Evolutionary conservation across 1,140 invertebrate genomes (phyloP), one percentile per base, ranked within the genome.

Genomic region (Fopius arisanus): DNA sequence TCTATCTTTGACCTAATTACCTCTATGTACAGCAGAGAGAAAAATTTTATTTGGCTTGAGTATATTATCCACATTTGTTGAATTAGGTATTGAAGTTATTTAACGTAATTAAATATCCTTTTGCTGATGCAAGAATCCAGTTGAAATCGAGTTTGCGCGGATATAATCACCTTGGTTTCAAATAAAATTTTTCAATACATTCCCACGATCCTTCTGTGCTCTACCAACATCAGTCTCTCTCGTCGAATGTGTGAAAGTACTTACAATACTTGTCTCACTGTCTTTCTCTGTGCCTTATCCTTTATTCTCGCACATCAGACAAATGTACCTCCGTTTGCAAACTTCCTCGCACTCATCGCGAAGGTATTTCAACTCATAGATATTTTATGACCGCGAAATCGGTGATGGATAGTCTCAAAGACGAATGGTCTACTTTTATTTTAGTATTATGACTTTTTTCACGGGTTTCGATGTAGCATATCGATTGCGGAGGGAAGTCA

Each of bases 1-100:
- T 59, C 54, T 59, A 59, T 59, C 54, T 59, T 28, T 59, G 54
- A 59, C 54, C 54, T 59, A 28, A 59, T 28, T 59, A 59, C 14
- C 23, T 37, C 33, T 37, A 37, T 59, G 54, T 59, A 26, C 23
- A 26, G 19, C 10, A 26, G 12, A 12, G 19, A 28, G 19, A 19
- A 59, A 59, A 59, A 59, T 59, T 59, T 59, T 59, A 59, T 59
- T 59, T 23, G 23, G 54, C 21, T 59, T 59, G 23, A 26, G 19
- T 59, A 59, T 19, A 48, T 48, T 16, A 48, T 48, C 43, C n/a
- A 48, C 16, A n/a, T 48, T 48, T 48, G 43, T 48, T 48, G 33
- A 37, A 37, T 48, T 48, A 48, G 16, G 9, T 19, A 48, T 48
- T 48, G 43, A 48, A 19, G 7, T 48, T 16, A n/a, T 48, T 48